Evolutionary conservation across 2,888 invertebrate genomes (phyloP), one percentile per base, ranked within the genome.

Genomic region (Apomyelois bistriatella): DNA sequence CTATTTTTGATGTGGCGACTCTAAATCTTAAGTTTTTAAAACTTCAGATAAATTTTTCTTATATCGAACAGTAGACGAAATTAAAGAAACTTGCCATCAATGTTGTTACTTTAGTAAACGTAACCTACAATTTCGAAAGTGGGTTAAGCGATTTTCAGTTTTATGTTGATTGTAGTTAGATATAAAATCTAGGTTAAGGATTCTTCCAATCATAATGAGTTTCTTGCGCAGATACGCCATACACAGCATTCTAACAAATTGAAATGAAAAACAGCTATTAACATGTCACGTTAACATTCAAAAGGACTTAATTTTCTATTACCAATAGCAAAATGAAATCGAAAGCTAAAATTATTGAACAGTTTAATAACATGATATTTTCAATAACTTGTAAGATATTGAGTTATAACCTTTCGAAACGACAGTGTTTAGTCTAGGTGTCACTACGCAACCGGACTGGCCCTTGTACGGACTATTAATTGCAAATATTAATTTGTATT

Each of bases 361-460:
- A 28, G n/a, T 28, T 12, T 52, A 52, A 43, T 36, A 36, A 49
- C 13, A 38, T 22, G 43, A 36, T 17, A 42, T 22, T 43, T 52
- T 43, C 52, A 52, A 52, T 43, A 52, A 36, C 52, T 12, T 13
- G 36, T 36, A 43, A 35, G 30, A 16, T 40, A 37, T 38, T 52
- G 48, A 49, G 53, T 43, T 51, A 52, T 48, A 32, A 53, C 48
- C 53, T 73, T 63, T 62, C 61, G 64, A 56, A 71, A 72, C 58
- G 17, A n/a, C 30, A 12, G 15, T 35, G 30, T 32, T 35, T 32
- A 16, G 16, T 32, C 16, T 46, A 46, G 32, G 46, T 46, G 46
- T 46, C 32, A 46, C 46, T 30, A 10, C 46, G 32, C 42, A 32
- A 32, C 32, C 10, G 3, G 32, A 16, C 32, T 16, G 16, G 46